These are phyloP conservation scores for Caenorhabditis parvicauda DNA, from an alignment of 2,888 invertebrate genomes.

Conservation along the genomic window DNA sequence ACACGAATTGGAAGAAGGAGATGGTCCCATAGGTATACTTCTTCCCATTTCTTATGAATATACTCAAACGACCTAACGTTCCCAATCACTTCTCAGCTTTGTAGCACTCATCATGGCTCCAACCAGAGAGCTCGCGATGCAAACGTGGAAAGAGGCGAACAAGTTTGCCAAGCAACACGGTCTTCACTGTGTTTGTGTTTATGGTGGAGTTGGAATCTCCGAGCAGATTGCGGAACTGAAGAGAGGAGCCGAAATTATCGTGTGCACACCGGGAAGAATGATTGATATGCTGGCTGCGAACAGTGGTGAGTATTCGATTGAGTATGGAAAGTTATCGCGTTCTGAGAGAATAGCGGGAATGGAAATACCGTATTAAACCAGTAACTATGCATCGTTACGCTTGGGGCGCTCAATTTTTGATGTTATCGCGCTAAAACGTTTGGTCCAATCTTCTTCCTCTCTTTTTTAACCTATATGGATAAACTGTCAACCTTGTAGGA, in stretches of 20 bases:
- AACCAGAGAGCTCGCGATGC: constrained; percentile 95
- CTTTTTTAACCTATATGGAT: too few species aligned
- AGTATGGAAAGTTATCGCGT: too few species aligned
- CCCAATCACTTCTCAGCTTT: constrained; percentile 7
- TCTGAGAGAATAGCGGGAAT: too few species aligned
- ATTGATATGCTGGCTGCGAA: constrained; percentile 99
- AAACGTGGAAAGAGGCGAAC: constrained; percentile 91
- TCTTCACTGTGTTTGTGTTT: constrained; percentile 88
- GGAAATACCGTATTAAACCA: too few species aligned
- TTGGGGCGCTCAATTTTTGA: too few species aligned
- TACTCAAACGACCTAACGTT: too few species aligned
- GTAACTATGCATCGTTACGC: too few species aligned
- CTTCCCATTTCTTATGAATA: too few species aligned
- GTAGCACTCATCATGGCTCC: constrained; percentile 92
- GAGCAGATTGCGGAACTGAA: constrained; percentile 94
- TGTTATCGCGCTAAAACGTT: too few species aligned
- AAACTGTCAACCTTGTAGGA: too few species aligned
- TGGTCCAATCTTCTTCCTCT: too few species aligned
- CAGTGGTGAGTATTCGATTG: constrained; percentile 70
- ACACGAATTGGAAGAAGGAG: constrained; percentile 85
- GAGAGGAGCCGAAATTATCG: constrained; percentile 93
- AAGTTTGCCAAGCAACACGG: constrained; percentile 80
- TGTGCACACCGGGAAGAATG: constrained; percentile 98
- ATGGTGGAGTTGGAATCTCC: constrained; percentile 94
- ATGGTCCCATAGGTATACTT: constrained; percentile 88